Percentiles rank a stretch among this genome's conserved stretches.
These are phyloP conservation scores for Euura lappo DNA, from an alignment of 1,140 invertebrate species.

Conservation along the genomic window DNA sequence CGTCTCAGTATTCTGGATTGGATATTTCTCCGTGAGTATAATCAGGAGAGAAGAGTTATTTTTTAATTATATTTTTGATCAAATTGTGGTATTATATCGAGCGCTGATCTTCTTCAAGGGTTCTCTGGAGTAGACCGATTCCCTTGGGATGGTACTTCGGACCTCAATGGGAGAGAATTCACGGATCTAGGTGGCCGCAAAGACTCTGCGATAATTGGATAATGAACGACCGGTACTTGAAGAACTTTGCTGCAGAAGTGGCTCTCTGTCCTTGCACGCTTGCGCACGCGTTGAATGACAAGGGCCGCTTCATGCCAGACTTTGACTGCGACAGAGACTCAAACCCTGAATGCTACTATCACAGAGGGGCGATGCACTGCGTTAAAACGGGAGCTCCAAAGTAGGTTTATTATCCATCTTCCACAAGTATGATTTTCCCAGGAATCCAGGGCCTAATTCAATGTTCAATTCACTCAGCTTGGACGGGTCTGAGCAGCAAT, in stretches of 20 bases:
- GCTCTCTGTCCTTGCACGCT: conserved; percentile 91
- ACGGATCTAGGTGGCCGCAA: conserved; percentile 81
- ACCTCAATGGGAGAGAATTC: conserved; percentile 81
- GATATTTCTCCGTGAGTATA: conserved; percentile 80
- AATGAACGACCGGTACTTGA: conserved; percentile 82
- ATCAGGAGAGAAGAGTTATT: background rate
- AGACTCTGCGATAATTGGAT: conserved; percentile 88
- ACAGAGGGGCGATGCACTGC: conserved; percentile 89
- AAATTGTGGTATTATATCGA: background rate
- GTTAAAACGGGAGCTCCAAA: conserved; percentile 90
- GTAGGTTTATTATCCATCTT: conserved; percentile 63
- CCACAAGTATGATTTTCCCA: background rate
- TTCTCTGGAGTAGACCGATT: conserved; percentile 89
- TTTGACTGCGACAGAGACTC: conserved; percentile 90
- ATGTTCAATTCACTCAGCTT: conserved; percentile 59
- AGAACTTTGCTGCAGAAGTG: conserved; percentile 87
- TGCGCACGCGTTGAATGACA: conserved; percentile 88
- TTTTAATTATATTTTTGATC: background rate
- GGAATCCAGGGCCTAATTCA: background rate
- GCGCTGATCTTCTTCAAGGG: conserved; percentile 55
- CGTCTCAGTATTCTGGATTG: conserved; percentile 71
- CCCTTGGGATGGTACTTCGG: conserved; percentile 92
- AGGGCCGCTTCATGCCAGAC: conserved; percentile 91
- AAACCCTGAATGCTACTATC: conserved; percentile 88
- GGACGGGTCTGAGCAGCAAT: conserved; percentile 94